phyloP scores from a whole-genome alignment of 2,113 vertebrate species.

The Dermatemys mawii region DNA sequence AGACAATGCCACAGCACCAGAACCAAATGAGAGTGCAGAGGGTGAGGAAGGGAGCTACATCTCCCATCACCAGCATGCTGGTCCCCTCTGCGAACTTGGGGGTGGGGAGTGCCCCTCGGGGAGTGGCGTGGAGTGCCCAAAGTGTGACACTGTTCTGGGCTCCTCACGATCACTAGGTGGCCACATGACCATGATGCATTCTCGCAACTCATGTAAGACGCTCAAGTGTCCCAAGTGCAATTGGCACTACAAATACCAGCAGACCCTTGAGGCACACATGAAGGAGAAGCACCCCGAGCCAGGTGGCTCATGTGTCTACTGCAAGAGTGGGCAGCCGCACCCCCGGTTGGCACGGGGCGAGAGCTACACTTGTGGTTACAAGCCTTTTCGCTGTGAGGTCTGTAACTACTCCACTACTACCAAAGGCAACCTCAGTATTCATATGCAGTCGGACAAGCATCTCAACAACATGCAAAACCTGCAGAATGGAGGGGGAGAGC shows the following conservation, averaged over 20 bases:
- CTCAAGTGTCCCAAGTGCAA: slow-evolving; percentile 99
- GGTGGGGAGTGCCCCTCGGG: slow-evolving; percentile 93
- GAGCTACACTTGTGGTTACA: slow-evolving; percentile 99
- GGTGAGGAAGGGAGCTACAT: slow-evolving; percentile 91
- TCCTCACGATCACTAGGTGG: slow-evolving; percentile 97
- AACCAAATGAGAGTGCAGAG: slow-evolving; percentile 98
- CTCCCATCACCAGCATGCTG: slow-evolving; percentile 86
- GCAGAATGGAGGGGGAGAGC: slow-evolving; percentile 95
- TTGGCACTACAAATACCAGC: slow-evolving; percentile 99
- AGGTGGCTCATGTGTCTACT: slow-evolving; percentile 93
- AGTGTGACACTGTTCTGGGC: slow-evolving; percentile 97
- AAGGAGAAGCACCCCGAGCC: slow-evolving; percentile 99
- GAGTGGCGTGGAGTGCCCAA: slow-evolving; percentile 97
- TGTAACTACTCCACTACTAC: slow-evolving; percentile 99
- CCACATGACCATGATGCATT: slow-evolving; percentile 99
- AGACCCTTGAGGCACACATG: slow-evolving; percentile 99
- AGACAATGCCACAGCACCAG: slow-evolving; percentile 98
- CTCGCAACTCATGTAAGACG: slow-evolving; percentile 98
- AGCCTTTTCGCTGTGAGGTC: slow-evolving; percentile 99
- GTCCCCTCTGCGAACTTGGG: slow-evolving; percentile 91
- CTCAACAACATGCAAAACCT: slow-evolving; percentile 99
- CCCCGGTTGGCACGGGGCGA: slow-evolving; percentile 96
- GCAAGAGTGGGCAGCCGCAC: slow-evolving; percentile 96
- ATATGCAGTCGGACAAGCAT: slow-evolving; percentile 99
- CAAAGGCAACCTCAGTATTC: slow-evolving; percentile 99